Percentiles rank a stretch among this genome's conserved stretches.
Evolutionary conservation across 2,113 vertebrate species (phyloP).

Genomic region (Galbula dea): DNA sequence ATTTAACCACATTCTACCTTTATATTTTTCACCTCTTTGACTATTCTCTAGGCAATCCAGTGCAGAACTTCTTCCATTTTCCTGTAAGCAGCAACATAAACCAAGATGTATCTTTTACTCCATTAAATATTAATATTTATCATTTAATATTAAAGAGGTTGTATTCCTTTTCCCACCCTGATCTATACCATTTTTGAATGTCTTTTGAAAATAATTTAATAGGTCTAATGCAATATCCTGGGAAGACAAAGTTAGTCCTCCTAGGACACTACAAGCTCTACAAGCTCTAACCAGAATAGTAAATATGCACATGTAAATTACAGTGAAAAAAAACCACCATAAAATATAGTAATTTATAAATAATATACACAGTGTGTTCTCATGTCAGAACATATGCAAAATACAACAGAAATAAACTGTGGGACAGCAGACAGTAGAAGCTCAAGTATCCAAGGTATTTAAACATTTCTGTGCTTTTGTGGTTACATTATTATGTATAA

Average conservation of each 20-base stretch:
- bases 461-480: background rate
- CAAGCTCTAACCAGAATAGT: background rate
- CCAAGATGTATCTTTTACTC: conserved; percentile 40
- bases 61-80: conserved; percentile 41
- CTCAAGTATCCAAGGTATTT: background rate
- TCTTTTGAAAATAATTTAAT: conserved; percentile 59
- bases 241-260: conserved; percentile 23
- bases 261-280: background rate
- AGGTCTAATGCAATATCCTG: background rate
- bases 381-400: background rate
- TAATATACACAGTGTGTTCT: background rate
- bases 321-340: background rate
- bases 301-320: conserved; percentile 3
- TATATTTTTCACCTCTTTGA: conserved; percentile 27
- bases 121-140: conserved; percentile 55
- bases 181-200: conserved; percentile 29
- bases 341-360: background rate
- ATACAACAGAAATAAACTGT: background rate
- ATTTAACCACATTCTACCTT: conserved; percentile 20
- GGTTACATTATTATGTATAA: background rate
- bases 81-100: conserved; percentile 43
- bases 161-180: background rate
- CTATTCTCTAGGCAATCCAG: conserved; percentile 34
- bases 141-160: conserved; percentile 59
- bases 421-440: background rate